A percentile compares a stretch with the other conserved stretches of the same genome.
Conservation (phyloP, 2,797 vertebrate species). For the Ammospiza maritima region DNA sequence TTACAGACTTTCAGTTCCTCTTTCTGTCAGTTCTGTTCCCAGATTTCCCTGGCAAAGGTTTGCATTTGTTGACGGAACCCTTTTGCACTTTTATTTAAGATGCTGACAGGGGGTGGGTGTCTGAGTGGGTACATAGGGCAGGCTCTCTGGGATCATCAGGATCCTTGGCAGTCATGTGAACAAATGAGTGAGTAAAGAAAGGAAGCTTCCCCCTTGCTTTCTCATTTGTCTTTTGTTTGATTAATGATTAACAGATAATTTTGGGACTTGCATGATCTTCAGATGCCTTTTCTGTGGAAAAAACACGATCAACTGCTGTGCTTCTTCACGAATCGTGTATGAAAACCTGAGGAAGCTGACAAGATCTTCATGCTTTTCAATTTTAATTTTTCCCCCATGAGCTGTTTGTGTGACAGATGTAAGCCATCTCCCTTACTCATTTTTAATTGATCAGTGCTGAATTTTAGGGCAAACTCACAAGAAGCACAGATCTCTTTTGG, state of each 20-base stretch:
- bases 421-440: not conserved
- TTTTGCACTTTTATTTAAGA: not conserved
- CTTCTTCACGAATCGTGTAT: not conserved
- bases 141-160: not conserved
- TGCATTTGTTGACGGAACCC: not conserved
- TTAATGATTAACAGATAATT: not conserved
- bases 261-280: not conserved
- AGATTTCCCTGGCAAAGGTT: not conserved
- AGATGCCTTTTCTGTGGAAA: not conserved
- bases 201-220: not conserved
- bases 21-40: fast-evolving
- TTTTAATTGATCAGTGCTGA: not conserved
- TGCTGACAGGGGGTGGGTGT: not conserved
- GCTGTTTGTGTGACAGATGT: not conserved
- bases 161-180: not conserved
- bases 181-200: not conserved
- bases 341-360: not conserved
- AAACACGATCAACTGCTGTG: not conserved
- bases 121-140: not conserved
- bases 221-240: not conserved
- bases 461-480: not conserved
- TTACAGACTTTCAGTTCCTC: not conserved
- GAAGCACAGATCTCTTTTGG: not conserved
- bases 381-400: not conserved
- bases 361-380: not conserved